These are phyloP conservation scores for Holothuria glaberrima DNA, from an alignment of 35 echinoderm and acorn worm genomes.

Conservation along the genomic window DNA sequence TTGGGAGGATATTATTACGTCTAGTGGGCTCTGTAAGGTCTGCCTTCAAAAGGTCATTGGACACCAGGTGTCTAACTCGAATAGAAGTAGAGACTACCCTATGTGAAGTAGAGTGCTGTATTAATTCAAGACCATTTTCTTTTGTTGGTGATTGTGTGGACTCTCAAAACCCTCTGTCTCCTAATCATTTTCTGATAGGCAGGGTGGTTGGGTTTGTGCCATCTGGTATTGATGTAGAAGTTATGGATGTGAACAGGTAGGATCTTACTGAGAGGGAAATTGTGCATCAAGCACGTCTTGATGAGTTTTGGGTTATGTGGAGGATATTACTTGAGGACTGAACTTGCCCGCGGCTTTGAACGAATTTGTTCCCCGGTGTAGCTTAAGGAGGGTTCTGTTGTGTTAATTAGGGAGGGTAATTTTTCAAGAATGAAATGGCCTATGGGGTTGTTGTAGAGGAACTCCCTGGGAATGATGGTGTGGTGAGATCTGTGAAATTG, in stretches of 20 bases:
- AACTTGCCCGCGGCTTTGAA: conserved; percentile 18
- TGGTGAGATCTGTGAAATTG: no score
- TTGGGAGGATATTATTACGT: not conserved
- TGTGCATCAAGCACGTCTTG: conserved; percentile 19
- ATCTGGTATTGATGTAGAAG: conserved; percentile 18
- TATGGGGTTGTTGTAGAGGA: conserved; percentile 11
- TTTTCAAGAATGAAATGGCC: conserved; percentile 45
- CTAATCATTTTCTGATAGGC: conserved; percentile 10
- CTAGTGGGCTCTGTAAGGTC: conserved; percentile 13
- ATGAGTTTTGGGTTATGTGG: conserved; percentile 37
- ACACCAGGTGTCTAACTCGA: not conserved
- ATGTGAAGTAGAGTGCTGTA: no score
- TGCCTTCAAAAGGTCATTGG: conserved; percentile 4
- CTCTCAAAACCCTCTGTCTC: not conserved
- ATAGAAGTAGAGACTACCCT: conserved; percentile 14
- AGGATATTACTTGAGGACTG: conserved; percentile 10
- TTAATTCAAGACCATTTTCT: conserved; percentile 19
- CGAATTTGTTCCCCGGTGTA: conserved; percentile 8
- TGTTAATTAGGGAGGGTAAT: no score
- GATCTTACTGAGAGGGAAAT: conserved; percentile 37
- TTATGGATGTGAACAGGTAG: not conserved
- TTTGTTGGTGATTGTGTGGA: conserved; percentile 20
- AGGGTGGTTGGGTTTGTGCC: no score
- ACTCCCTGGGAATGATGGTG: conserved; percentile 21
- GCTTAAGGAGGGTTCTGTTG: no score